phyloP scores from a whole-genome alignment of 1,140 invertebrate species.

The Homalodisca vitripennis region DNA sequence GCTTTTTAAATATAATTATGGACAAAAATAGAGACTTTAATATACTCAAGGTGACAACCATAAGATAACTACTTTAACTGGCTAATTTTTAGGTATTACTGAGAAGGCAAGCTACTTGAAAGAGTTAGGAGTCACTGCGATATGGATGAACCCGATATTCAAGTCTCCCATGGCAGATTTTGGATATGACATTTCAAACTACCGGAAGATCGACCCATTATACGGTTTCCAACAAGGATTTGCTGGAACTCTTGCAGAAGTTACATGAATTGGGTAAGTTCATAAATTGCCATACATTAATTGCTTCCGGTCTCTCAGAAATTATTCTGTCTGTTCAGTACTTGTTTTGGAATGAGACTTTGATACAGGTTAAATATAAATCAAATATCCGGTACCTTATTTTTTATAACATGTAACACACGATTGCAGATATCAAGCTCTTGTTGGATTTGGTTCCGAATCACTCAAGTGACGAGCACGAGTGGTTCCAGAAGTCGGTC shows the following conservation, averaged over 20 bases:
- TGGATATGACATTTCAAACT: slow-evolving; percentile 75
- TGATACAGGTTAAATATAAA: no score
- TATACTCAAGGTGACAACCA: no score
- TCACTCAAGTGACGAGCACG: slow-evolving; percentile 73
- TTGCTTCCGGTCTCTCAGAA: no score
- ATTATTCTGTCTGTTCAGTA: no score
- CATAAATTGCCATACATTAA: no score
- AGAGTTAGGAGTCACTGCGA: slow-evolving; percentile 57
- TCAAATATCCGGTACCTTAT: no score
- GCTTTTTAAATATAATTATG: no score
- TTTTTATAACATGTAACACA: no score
- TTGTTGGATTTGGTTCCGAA: slow-evolving; percentile 87
- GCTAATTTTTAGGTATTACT: slow-evolving; percentile 27
- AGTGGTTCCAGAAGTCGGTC: slow-evolving; percentile 72
- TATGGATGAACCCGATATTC: slow-evolving; percentile 74
- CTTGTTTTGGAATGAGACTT: no score
- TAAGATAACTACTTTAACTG: no score
- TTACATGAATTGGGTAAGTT: slow-evolving; percentile 21
- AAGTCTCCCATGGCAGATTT: slow-evolving; percentile 66
- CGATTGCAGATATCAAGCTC: slow-evolving; percentile 76
- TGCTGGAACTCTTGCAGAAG: slow-evolving; percentile 23
- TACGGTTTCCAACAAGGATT: slow-evolving; percentile 62
- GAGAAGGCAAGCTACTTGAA: slow-evolving; percentile 61
- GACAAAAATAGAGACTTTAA: no score
- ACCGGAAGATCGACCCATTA: slow-evolving; percentile 64